These are phyloP conservation scores for Nudaria mundana DNA, from an alignment of 2,888 invertebrate genomes.

Conservation along the genomic window DNA sequence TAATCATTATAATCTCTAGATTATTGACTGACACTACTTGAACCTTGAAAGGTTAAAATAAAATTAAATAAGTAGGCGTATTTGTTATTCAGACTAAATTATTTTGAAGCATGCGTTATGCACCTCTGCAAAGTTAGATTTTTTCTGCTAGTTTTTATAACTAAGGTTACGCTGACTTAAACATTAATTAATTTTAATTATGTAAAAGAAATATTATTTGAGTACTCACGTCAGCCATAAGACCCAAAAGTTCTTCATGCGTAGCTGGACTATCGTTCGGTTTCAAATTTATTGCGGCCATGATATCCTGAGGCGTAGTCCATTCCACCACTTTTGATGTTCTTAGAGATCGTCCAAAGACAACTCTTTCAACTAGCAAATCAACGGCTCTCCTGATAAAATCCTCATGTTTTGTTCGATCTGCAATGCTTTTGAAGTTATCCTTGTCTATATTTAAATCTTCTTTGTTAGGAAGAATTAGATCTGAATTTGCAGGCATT, in stretches of 20 bases:
- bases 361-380: slow-evolving; percentile 86
- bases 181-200: no score
- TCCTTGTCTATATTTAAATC: slow-evolving; percentile 49
- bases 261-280: slow-evolving; percentile 81
- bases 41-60: no score
- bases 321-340: slow-evolving; percentile 90
- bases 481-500: slow-evolving; percentile 75
- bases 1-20: no score
- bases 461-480: slow-evolving; percentile 58
- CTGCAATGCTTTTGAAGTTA: slow-evolving; percentile 83
- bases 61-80: no score
- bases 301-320: slow-evolving; percentile 87
- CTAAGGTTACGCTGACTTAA: no score
- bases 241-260: slow-evolving; percentile 84
- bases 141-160: no score
- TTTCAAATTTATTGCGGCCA: slow-evolving; percentile 84
- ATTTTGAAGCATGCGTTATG: no score
- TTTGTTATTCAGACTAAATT: no score
- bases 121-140: no score
- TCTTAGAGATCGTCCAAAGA: slow-evolving; percentile 87
- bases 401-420: slow-evolving; percentile 84
- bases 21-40: no score
- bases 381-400: slow-evolving; percentile 87
- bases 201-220: no score
- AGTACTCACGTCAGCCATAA: slow-evolving; percentile 86